Base-by-base conservation (phyloP, 1,140 invertebrate genomes). In the Aplysia californica region DNA sequence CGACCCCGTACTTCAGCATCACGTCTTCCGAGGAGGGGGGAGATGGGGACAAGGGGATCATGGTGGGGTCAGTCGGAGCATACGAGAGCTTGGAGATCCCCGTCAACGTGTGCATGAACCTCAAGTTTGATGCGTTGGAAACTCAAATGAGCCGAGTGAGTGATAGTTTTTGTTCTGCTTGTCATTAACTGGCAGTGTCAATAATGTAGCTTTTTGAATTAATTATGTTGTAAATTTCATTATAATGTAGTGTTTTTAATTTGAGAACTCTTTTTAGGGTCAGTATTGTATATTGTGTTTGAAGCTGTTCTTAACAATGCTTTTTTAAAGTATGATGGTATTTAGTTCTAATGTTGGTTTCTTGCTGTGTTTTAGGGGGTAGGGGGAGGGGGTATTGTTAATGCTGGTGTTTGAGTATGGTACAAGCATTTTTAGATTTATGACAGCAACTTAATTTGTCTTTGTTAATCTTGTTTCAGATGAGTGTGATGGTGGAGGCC, bases 401-500 rank as follows among this genome's bases (percentile, higher is more conserved):
- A 5, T 41, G 21, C 44, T 31, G 38, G 5, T 10, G 10, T 20
- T 69, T 3, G 15, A n/a, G 1, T n/a, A n/a, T 39, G 18, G 3
- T 23, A 31, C n/a, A 21, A 20, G n/a, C 23, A n/a, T 41, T 69
- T n/a, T 39, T 36, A 20, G 35, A n/a, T 39, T 36, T 18, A 6
- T n/a, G n/a, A n/a, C n/a, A n/a, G n/a, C n/a, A n/a, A n/a, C 68
- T 33, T 71, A 20, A 29, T 71, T 3, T 21, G 23, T 73, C 26
- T 10, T 38, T 73, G 23, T n/a, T 38, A 21, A n/a, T n/a, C n/a
- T n/a, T n/a, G n/a, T n/a, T 89, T 5, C 77, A 93, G 92, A 81
- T 94, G 39, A 92, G 90, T 26, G 91, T 96, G 70, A 92, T 92
- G 68, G 94, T 94, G 89, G 94, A 95, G 0, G 96, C 95, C 94